Evolutionary conservation across 2,888 invertebrate species (phyloP).

Genomic region (Yponomeuta plumbellus): DNA sequence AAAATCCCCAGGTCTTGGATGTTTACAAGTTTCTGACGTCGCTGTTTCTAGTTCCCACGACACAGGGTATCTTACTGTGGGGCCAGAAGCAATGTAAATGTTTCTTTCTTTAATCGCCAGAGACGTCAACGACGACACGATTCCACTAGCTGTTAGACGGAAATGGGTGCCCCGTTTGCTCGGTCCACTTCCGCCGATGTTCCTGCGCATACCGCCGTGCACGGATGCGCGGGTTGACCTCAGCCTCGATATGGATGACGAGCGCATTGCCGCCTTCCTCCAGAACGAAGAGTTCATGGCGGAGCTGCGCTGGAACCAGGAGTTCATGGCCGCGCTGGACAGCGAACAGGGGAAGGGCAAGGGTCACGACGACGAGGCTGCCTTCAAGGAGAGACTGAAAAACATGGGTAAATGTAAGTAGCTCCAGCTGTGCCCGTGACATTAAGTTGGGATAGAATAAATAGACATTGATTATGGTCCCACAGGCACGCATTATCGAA

Average conservation of each 20-base stretch:
- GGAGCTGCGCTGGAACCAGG: constrained; percentile 89
- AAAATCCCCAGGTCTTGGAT: too few relatives aligned
- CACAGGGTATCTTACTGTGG: too few relatives aligned
- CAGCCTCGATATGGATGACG: constrained; percentile 85
- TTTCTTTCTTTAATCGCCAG: constrained; percentile 38
- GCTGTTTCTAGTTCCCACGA: too few relatives aligned
- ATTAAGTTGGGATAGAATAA: too few relatives aligned
- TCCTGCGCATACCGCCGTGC: constrained; percentile 79
- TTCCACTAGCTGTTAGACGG: constrained; percentile 61
- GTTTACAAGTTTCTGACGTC: too few relatives aligned
- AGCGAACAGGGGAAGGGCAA: constrained; percentile 79
- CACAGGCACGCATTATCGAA: too few relatives aligned
- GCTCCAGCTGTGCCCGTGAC: neutral
- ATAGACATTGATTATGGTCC: too few relatives aligned
- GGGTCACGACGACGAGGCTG: constrained; percentile 80
- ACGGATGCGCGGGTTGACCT: constrained; percentile 69
- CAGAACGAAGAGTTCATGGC: constrained; percentile 95
- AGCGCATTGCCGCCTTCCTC: constrained; percentile 88
- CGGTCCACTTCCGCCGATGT: constrained; percentile 86
- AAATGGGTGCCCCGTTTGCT: constrained; percentile 89
- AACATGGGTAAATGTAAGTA: constrained; percentile 87
- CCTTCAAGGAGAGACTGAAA: constrained; percentile 85
- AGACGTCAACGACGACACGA: constrained; percentile 58
- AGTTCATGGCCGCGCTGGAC: constrained; percentile 89
- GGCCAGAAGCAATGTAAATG: too few relatives aligned